phyloP scores from a whole-genome alignment of 2,113 vertebrate species.

The Baryphthengus martii region DNA sequence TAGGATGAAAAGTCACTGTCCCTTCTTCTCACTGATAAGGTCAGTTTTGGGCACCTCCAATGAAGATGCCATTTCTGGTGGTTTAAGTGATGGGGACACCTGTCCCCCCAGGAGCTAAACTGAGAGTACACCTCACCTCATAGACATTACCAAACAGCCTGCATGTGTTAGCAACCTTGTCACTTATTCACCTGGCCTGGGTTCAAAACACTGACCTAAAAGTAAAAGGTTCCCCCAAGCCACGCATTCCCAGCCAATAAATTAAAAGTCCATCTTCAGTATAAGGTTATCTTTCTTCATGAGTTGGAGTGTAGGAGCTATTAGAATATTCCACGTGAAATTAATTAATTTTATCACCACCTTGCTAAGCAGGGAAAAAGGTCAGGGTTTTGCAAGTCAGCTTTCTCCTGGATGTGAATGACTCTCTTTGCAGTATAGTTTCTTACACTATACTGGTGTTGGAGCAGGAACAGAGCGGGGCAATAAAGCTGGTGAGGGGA shows the following conservation, averaged over 20 bases:
- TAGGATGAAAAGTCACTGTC: constrained; percentile 39
- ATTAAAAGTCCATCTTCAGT: constrained; percentile 6
- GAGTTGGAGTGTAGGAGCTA: not conserved
- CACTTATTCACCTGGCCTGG: constrained; percentile 31
- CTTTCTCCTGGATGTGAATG: not conserved
- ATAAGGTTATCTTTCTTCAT: constrained; percentile 27
- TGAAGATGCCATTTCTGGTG: constrained; percentile 44
- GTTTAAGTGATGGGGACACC: constrained; percentile 51
- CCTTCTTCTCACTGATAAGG: constrained; percentile 31
- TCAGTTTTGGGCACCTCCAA: constrained; percentile 22
- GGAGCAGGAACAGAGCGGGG: no score
- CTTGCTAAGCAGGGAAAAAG: not conserved
- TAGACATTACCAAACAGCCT: constrained; percentile 29
- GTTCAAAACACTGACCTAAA: constrained; percentile 58
- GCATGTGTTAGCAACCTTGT: constrained; percentile 49
- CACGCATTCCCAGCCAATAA: not conserved
- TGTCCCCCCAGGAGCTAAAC: constrained; percentile 15
- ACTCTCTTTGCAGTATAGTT: not conserved
- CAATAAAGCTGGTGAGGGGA: no score
- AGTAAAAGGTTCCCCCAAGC: constrained; percentile 21
- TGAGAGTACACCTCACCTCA: constrained; percentile 46
- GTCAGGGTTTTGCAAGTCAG: not conserved
- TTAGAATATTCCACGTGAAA: not conserved
- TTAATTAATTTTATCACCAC: not conserved
- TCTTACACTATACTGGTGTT: no score